Conservation (phyloP, 2,113 vertebrate genomes). For the Oryzias celebensis region DNA sequence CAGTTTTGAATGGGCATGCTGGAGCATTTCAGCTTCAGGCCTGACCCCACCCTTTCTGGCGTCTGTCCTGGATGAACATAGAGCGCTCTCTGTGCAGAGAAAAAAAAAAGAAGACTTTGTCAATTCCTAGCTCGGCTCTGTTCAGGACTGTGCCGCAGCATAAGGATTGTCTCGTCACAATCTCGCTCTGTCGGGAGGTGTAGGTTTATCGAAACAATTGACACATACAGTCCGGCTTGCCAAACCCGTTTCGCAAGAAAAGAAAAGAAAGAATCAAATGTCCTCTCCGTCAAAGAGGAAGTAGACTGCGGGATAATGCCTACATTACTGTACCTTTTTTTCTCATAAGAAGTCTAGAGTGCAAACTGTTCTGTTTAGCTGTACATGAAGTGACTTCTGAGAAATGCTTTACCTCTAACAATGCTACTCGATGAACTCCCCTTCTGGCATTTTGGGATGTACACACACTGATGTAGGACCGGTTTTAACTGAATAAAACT, state of each 20-base stretch:
- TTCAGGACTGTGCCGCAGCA: constrained; percentile 41
- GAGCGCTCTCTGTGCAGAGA: constrained; percentile 59
- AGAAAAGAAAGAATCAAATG: constrained; percentile 10
- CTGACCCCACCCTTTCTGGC: constrained; percentile 48
- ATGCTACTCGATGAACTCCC: constrained; percentile 5
- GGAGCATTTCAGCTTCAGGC: constrained; percentile 39
- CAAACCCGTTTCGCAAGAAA: constrained; percentile 43
- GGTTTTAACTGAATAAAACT: constrained; percentile 21
- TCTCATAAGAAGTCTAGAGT: constrained; percentile 43
- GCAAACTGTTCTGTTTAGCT: constrained; percentile 32
- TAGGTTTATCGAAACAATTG: constrained; percentile 19
- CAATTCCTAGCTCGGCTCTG: constrained; percentile 62
- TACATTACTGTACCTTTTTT: constrained; percentile 12
- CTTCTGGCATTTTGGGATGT: constrained; percentile 15
- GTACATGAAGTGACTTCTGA: constrained; percentile 29
- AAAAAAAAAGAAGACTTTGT: constrained; percentile 61
- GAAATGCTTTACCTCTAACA: constrained; percentile 16
- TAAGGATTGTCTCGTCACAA: constrained; percentile 40
- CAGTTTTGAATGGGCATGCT: constrained; percentile 38
- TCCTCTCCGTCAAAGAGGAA: constrained; percentile 17
- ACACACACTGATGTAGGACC: constrained; percentile 1
- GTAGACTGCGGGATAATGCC: not conserved
- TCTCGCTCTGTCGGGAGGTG: constrained; percentile 8
- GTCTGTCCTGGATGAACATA: constrained; percentile 59
- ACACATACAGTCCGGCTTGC: constrained; percentile 14